A percentile compares a stretch with the other conserved stretches of the same genome.
Conservation (phyloP, 2,888 invertebrate species). For the Plagiodera versicolora region DNA sequence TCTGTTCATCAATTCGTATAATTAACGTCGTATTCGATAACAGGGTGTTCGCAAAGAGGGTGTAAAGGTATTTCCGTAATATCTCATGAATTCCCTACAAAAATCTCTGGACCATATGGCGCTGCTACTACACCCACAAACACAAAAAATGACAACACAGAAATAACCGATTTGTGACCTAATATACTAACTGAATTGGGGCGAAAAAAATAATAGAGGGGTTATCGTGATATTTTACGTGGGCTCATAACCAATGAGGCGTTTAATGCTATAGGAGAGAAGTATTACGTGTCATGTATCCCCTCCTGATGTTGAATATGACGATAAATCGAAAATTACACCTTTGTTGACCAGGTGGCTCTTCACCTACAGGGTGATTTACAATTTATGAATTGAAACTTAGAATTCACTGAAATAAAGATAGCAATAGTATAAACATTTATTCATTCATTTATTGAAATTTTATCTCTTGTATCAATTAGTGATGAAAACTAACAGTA, state of each 20-base stretch:
- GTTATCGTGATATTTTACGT: neutral
- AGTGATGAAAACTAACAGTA: too few species aligned
- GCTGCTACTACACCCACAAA: neutral
- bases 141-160: neutral
- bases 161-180: neutral
- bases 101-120: slow-evolving; percentile 9
- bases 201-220: neutral
- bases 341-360: neutral
- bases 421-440: too few species aligned
- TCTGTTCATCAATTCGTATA: neutral
- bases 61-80: slow-evolving; percentile 10
- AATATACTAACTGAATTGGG: neutral
- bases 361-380: too few species aligned
- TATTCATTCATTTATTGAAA: too few species aligned
- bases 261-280: neutral
- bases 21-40: neutral
- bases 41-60: neutral
- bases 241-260: neutral
- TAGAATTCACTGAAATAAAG: too few species aligned
- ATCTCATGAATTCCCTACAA: neutral
- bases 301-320: neutral
- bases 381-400: too few species aligned
- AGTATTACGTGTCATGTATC: too few species aligned
- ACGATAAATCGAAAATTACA: neutral
- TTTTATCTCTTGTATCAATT: too few species aligned